A percentile compares a stretch with the other conserved stretches of the same genome.
These are phyloP conservation scores for Gila robusta DNA, from an alignment of 2,797 vertebrate genomes.

Conservation along the genomic window DNA sequence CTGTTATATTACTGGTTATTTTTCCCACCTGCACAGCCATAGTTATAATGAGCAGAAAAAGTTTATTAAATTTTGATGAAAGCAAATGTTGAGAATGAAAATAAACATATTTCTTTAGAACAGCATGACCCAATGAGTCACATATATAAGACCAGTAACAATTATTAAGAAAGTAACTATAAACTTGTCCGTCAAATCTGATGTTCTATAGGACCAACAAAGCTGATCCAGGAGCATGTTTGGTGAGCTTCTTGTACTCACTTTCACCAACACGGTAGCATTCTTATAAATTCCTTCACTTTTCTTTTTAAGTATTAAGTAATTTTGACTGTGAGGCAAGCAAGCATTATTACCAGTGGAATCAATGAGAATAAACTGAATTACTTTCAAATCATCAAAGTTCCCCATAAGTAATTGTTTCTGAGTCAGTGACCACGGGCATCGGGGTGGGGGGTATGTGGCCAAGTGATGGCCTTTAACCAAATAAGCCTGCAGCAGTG, in stretches of 20 bases:
- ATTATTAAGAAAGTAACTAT: not conserved
- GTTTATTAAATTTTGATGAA: not conserved
- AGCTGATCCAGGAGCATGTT: not conserved
- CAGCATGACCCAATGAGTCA: not conserved
- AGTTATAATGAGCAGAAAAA: not conserved
- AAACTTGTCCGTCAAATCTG: not conserved
- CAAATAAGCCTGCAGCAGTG: constrained; percentile 54
- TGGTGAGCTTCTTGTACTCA: not conserved
- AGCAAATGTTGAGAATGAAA: constrained; percentile 17
- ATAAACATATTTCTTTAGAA: not conserved
- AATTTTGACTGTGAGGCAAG: constrained; percentile 66
- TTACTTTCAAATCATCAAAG: constrained; percentile 82
- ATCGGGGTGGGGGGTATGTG: constrained; percentile 49
- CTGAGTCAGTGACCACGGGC: constrained; percentile 79
- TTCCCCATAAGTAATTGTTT: constrained; percentile 78
- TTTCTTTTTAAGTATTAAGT: constrained; percentile 62
- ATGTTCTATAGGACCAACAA: not conserved
- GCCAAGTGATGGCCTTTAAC: constrained; percentile 26
- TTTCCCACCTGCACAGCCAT: not conserved
- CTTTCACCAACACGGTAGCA: not conserved
- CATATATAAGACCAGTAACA: not conserved
- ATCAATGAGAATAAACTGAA: constrained; percentile 83
- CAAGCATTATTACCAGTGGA: constrained; percentile 80
- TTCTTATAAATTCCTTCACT: constrained; percentile 55
- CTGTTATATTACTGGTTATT: constrained; percentile 18